Conservation (phyloP, 2,888 invertebrate species). For the Drepana falcataria region DNA sequence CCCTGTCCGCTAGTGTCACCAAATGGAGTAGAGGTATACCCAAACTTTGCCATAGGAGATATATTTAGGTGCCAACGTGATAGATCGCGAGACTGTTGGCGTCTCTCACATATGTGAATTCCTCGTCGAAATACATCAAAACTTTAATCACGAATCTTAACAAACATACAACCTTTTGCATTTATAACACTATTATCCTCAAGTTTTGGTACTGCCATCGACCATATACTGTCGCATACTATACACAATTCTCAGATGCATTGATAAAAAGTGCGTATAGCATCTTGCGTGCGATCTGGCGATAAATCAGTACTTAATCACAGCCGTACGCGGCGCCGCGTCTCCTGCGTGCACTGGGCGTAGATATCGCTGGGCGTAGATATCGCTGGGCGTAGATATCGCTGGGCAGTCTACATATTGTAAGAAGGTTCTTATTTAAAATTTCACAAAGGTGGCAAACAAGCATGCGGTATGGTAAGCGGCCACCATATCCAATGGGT, state of each 20-base stretch:
- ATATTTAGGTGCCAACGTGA: no score
- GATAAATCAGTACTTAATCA: conserved; percentile 21
- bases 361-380: background rate
- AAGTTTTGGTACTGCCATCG: background rate
- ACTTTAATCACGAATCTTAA: no score
- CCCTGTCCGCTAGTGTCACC: no score
- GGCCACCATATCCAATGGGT: no score
- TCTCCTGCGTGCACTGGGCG: background rate
- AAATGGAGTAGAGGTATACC: no score
- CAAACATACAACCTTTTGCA: no score
- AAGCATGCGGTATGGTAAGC: no score
- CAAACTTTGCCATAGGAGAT: no score
- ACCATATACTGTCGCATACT: background rate
- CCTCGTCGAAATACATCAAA: no score
- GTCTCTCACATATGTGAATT: no score
- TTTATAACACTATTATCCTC: background rate
- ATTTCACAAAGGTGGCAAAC: no score
- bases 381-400: background rate
- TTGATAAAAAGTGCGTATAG: conserved; percentile 14
- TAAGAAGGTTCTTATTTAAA: background rate
- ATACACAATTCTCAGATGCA: conserved; percentile 1
- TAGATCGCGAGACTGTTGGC: no score
- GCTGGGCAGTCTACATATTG: background rate
- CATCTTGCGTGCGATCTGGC: conserved; percentile 8
- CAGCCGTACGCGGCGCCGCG: conserved; percentile 7